Evolutionary conservation across 2,888 invertebrate genomes (phyloP).

Genomic region (Chouioia cunea): DNA sequence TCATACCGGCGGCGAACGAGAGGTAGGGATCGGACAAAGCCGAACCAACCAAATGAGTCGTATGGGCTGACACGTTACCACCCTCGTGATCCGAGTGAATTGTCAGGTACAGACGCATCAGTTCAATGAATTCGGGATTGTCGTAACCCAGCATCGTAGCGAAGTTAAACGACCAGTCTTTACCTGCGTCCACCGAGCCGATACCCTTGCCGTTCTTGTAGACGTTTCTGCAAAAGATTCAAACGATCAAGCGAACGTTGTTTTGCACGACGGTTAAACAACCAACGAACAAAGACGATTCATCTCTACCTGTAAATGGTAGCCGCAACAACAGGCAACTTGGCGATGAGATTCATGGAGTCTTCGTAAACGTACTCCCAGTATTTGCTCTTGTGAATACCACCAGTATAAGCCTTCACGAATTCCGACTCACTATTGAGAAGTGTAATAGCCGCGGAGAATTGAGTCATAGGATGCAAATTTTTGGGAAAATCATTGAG

Average conservation of each 20-base stretch:
- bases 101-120: constrained; percentile 92
- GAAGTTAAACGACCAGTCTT: constrained; percentile 96
- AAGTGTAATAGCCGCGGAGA: constrained; percentile 90
- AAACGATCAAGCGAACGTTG: too few relatives aligned
- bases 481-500: constrained; percentile 90
- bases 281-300: constrained; percentile 56
- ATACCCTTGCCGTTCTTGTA: constrained; percentile 81
- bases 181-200: constrained; percentile 87
- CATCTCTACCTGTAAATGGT: constrained; percentile 87
- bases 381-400: constrained; percentile 89
- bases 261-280: too few relatives aligned
- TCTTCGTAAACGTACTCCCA: constrained; percentile 95
- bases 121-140: constrained; percentile 85
- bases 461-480: constrained; percentile 96
- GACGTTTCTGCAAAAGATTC: constrained; percentile 68
- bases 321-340: constrained; percentile 93
- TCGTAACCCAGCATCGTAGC: constrained; percentile 92
- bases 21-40: constrained; percentile 95
- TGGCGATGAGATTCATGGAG: constrained; percentile 94
- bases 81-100: constrained; percentile 96
- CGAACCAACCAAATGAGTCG: constrained; percentile 93
- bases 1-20: constrained; percentile 92
- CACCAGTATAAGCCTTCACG: constrained; percentile 89
- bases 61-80: constrained; percentile 96
- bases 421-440: constrained; percentile 94